Percentiles rank a stretch among this genome's conserved stretches.
phyloP scores from a whole-genome alignment of 2,113 vertebrate genomes.

The Polyodon spathula region DNA sequence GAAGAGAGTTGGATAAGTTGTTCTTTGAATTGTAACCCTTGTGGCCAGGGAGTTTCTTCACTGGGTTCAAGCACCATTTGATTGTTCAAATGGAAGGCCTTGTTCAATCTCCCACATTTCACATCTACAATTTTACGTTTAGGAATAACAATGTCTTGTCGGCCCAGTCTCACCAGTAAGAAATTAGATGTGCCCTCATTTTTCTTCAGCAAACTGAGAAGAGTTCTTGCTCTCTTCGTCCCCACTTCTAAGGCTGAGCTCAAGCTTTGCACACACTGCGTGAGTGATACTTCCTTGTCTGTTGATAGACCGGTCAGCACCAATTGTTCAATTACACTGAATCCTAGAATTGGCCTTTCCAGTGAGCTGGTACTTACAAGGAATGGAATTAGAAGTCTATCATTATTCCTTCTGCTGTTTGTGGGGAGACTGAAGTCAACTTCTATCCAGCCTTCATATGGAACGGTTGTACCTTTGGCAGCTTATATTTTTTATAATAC shows the following conservation, averaged over 20 bases:
- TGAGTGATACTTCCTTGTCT: background rate
- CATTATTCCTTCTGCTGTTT: slow-evolving; percentile 4
- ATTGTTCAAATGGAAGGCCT: no score
- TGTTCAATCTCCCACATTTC: no score
- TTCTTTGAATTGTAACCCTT: no score
- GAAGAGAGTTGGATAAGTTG: background rate
- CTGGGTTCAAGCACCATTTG: no score
- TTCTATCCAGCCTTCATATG: no score
- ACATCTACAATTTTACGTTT: no score
- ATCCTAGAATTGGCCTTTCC: slow-evolving; percentile 8
- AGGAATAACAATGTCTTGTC: no score
- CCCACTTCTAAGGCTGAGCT: slow-evolving; percentile 14
- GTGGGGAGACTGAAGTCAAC: slow-evolving; percentile 6
- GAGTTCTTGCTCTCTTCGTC: slow-evolving; percentile 3
- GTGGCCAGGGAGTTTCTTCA: no score
- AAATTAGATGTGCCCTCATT: no score
- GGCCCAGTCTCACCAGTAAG: no score
- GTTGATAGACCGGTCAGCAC: background rate
- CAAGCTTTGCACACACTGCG: slow-evolving; percentile 8
- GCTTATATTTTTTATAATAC: background rate
- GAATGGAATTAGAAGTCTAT: slow-evolving; percentile 1
- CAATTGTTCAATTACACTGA: slow-evolving; percentile 22
- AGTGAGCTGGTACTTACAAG: background rate
- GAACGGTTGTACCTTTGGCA: slow-evolving; percentile 2
- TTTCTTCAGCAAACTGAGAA: slow-evolving; percentile 14